Base-by-base conservation (phyloP, 2,113 vertebrate species). In the Himantopus leucocephalus region DNA sequence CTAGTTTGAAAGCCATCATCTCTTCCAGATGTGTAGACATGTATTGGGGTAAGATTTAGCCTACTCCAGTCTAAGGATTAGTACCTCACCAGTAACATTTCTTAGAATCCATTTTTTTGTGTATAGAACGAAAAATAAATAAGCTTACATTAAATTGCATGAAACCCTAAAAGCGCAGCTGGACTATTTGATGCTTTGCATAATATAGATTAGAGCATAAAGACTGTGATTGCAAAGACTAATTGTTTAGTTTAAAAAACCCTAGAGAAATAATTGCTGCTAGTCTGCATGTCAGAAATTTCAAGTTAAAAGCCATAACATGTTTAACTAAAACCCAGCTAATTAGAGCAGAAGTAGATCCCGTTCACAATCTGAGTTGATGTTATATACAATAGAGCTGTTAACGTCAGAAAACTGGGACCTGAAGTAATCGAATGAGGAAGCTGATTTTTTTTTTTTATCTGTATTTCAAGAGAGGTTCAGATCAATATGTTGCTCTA, bases 401-500 rank as follows among this genome's bases (percentile, higher is more conserved):
- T 91, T 92, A 94, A 52, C 27, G 59, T 86, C 41, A 74, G 53
- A 66, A 77, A 70, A 77, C 6, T 41, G 29, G 30, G 14, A 70
- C 45, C n/a, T 92, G 59, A 88, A 83, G 12, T 66, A 70, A 62
- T 85, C 59, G 92, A 70, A 80, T 83, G 50, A 92, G 37, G 17
- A 83, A 94, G 22, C 6, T 52, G n/a, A 11, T 58, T n/a, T 77
- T n/a, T 56, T 94, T 83, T 96, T 75, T 80, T 63, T 21, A n/a
- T 71, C 58, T 27, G 4, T 63, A 53, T 96, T 96, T 97, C 56
- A 92, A 84, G 92, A 96, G 70, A 78, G 71, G 78, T 96, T 62
- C 55, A 71, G 50, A 94, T 92, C 93, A 97, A 93, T 94, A 95
- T 17, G n/a, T 87, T 95, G 75, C 74, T 92, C 53, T 60, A 19